Evolutionary conservation across 2,888 invertebrate genomes (phyloP).

Genomic region (Epistrophella euchroma): DNA sequence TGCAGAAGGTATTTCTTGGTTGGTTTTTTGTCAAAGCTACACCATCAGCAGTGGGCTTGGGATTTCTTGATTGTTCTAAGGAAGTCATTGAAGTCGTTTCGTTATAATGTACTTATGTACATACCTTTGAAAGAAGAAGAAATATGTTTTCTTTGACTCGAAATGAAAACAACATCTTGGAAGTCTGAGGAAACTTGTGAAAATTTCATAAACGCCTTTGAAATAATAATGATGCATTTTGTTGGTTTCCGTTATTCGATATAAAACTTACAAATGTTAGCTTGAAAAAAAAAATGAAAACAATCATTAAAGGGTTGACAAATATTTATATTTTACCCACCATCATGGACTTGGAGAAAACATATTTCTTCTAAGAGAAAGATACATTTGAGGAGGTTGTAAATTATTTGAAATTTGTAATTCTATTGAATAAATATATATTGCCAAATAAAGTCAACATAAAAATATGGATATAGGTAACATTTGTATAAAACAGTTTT

Average conservation of each 20-base stretch:
- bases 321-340: not conserved
- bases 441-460: too few species aligned
- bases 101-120: constrained; percentile 43
- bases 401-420: not conserved
- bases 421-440: too few species aligned
- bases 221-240: constrained; percentile 19
- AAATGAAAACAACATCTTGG: constrained; percentile 3
- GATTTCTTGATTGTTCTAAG: constrained; percentile 41
- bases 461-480: too few species aligned
- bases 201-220: not conserved
- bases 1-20: constrained; percentile 12
- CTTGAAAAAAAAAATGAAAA: not conserved
- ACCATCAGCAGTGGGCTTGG: constrained; percentile 1
- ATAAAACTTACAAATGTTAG: not conserved
- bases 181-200: constrained; percentile 10
- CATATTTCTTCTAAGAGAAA: not conserved
- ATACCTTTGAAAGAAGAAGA: not conserved
- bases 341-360: not conserved
- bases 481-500: too few species aligned
- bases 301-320: constrained; percentile 26
- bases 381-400: not conserved
- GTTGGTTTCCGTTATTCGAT: constrained; percentile 9
- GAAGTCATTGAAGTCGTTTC: constrained; percentile 31
- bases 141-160: constrained; percentile 13
- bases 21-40: not conserved